Percentiles rank a stretch among this genome's conserved stretches.
Conservation (phyloP, 2,113 vertebrate genomes). For the Pagrus major region DNA sequence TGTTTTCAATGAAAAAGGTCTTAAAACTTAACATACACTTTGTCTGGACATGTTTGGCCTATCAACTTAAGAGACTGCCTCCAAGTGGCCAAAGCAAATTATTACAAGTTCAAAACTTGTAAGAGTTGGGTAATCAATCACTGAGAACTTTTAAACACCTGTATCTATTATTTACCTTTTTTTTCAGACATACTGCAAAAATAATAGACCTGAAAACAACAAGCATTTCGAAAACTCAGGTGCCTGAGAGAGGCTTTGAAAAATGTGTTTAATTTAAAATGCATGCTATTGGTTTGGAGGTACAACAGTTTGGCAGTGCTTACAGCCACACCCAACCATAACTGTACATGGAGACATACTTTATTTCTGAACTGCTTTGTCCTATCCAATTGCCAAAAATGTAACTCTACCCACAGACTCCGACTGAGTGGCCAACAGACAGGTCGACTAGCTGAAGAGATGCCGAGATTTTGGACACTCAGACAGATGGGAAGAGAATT, state of each 20-base stretch:
- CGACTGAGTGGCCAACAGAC: neutral
- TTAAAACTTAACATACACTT: neutral
- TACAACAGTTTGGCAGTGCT: neutral
- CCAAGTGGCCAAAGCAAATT: no score
- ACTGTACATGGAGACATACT: neutral
- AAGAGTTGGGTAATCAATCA: no score
- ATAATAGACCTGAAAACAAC: no score
- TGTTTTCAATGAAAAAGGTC: neutral
- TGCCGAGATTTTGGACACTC: constrained; percentile 4
- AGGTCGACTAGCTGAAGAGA: neutral
- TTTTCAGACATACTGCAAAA: no score
- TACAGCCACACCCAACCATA: neutral
- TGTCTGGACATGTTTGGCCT: neutral
- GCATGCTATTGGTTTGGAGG: neutral
- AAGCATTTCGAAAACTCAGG: no score
- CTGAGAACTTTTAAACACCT: no score
- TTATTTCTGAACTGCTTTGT: neutral
- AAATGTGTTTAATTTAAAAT: no score
- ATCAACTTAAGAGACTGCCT: no score
- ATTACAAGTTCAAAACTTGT: no score
- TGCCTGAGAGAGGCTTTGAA: neutral
- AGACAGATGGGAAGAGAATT: constrained; percentile 1
- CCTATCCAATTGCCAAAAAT: neutral
- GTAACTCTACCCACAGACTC: no score
- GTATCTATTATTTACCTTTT: no score